Evolutionary conservation across 2,888 invertebrate species (phyloP).

Genomic region (Spodoptera exigua): DNA sequence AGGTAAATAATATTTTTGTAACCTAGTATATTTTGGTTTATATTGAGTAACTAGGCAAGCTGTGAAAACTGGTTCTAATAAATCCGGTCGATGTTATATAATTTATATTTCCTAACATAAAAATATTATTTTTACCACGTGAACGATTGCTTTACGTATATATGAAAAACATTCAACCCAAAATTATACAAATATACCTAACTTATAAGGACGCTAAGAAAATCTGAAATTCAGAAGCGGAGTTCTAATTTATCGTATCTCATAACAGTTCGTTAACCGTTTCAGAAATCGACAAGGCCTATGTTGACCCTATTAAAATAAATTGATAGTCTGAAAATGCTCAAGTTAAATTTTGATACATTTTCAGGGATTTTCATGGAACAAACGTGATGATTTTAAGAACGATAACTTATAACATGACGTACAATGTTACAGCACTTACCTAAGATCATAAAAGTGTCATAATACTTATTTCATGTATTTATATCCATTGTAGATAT

Average conservation of each 20-base stretch:
- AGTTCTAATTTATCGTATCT: conserved; percentile 15
- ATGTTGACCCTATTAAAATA: conserved; percentile 9
- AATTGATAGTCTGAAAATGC: conserved; percentile 6
- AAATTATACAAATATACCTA: conserved; percentile 12
- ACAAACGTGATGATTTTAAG: background rate
- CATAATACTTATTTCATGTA: background rate
- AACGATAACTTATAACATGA: conserved; percentile 6
- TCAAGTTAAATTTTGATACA: background rate
- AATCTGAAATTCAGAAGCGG: conserved; percentile 7
- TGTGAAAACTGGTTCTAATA: too few relatives aligned
- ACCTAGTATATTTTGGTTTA: too few relatives aligned
- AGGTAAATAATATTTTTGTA: too few relatives aligned
- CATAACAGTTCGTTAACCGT: background rate
- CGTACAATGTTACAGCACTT: background rate
- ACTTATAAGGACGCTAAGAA: too few relatives aligned
- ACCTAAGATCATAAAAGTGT: background rate
- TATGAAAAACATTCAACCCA: conserved; percentile 6
- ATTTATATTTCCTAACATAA: too few relatives aligned
- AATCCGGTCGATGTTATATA: too few relatives aligned
- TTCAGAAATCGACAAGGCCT: conserved; percentile 8
- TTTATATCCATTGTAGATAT: too few relatives aligned
- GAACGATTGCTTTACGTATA: too few relatives aligned
- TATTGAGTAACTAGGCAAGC: too few relatives aligned
- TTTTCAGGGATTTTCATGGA: background rate
- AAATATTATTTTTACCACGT: too few relatives aligned